Evolutionary conservation across 2,888 invertebrate species (phyloP), one percentile per base, ranked within the genome.

Genomic region (Patella pellucida): DNA sequence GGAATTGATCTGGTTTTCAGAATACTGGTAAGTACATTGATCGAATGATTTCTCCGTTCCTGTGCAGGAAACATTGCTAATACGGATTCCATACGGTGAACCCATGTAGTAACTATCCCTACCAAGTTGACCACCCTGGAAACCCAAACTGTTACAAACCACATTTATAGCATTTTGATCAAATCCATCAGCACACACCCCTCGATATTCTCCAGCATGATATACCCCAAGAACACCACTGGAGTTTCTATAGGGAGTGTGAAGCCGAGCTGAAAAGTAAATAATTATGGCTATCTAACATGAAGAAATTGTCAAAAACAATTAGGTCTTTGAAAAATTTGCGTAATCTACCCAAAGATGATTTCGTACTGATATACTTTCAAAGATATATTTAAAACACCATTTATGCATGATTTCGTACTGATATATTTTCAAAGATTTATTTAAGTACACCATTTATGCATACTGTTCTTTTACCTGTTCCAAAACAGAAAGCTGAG

Each of bases 141-240:
- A 62, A 23, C 62, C 62, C 14, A 62, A 62, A 62, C 62, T 62
- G 23, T 62, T 62, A 62, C 62, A 62, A 62, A 62, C 62, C n/a
- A 62, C 62, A 62, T 19, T 23, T 19, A 62, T 23, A 62, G 62
- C 62, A 23, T 62, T 62, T 19, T 19, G 23, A 23, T 62, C 62
- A 19, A 62, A 62, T 11, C 23, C 19, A 23, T 62, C 62, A 19
- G 62, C 19, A 23, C 62, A 62, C 3, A 62, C 23, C 2, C 19
- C 62, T 62, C 62, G 19, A 19, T 62, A 62, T 23, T 9, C 12
- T 23, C 23, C 7, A 62, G 19, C 62, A 19, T 62, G 23, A 19
- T 62, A 62, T 62, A 62, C 3, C 12, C 62, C 62, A 62, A 62
- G 19, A 62, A 62, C 23, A 11, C 62, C 62, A 19, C 62, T 62